A percentile compares a stretch with the other conserved stretches of the same genome.
phyloP scores from a whole-genome alignment of 2,113 vertebrate species.

The Gopherus flavomarginatus region DNA sequence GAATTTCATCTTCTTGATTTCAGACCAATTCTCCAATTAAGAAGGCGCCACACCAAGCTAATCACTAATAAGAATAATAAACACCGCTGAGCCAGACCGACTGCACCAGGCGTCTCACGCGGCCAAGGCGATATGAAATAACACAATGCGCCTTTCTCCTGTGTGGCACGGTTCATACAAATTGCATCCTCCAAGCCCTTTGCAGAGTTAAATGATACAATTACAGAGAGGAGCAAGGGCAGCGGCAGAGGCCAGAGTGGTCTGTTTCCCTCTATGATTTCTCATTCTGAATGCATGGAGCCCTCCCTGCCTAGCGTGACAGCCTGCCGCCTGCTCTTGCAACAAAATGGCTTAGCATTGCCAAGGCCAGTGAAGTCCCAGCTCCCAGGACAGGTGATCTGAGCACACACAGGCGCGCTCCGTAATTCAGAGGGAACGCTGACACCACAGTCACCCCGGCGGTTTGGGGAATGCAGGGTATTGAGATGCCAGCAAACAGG shows the following conservation, averaged over 20 bases:
- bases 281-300: neutral
- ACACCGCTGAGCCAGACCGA: too few relatives aligned
- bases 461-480: neutral
- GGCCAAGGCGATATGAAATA: neutral
- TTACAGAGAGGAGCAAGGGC: neutral
- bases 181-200: too few relatives aligned
- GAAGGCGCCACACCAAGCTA: neutral
- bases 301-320: neutral
- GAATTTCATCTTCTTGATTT: neutral
- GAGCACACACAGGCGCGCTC: rapidly evolving
- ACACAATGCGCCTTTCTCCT: neutral
- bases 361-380: neutral
- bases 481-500: neutral
- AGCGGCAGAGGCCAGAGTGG: neutral
- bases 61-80: neutral
- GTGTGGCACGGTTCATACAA: neutral
- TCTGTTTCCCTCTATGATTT: neutral
- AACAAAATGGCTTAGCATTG: neutral
- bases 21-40: neutral
- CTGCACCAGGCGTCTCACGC: neutral
- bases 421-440: neutral
- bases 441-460: neutral
- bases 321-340: neutral
- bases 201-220: neutral
- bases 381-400: neutral